Evolutionary conservation across 2,113 vertebrate genomes (phyloP), one percentile per base, ranked within the genome.

Genomic region (Erythrocebus patas): DNA sequence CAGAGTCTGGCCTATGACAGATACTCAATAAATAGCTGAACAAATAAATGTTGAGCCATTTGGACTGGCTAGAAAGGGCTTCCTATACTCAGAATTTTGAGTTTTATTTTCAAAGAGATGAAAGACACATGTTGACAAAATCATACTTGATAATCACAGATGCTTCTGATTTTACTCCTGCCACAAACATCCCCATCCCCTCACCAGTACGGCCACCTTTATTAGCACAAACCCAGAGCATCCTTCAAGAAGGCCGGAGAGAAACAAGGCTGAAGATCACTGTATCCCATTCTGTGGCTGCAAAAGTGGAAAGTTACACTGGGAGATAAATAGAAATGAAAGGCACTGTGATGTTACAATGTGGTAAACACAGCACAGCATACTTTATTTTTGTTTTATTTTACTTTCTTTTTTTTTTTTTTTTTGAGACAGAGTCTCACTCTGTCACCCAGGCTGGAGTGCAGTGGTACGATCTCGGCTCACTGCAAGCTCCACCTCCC

Each of bases 91-190:
- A 93, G 40, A 88, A 80, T 43, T 80, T 83, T 72, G 25, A 89
- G 79, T 45, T 86, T 84, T 50, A 80, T 92, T 94, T 92, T 81
- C 35, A 80, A 73, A 93, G 81, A 90, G 30, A 89, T 52, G 25
- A 93, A 83, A 79, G 48, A 73, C 22, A 43, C 10, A 27, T 9
- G 6, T 35, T 50, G 32, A 38, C 14, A 25, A 45, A 92, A 89
- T 82, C 27, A 79, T 48, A 66, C 43, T 32, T 75, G 52, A 89
- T 14, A 55, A 72, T 83, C 48, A 91, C 38, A 38, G 22, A 82
- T 81, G 30, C 76, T 80, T 57, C 38, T 57, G 16, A 52, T 38
- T 38, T 89, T 45, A 76, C 59, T 90, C 18, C 84, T 43, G 30
- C 80, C 70, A 18, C 50, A 55, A 79, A 52, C 25, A 82, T 11